phyloP scores from a whole-genome alignment of 2,888 invertebrate genomes.

The Andrena camellia region DNA sequence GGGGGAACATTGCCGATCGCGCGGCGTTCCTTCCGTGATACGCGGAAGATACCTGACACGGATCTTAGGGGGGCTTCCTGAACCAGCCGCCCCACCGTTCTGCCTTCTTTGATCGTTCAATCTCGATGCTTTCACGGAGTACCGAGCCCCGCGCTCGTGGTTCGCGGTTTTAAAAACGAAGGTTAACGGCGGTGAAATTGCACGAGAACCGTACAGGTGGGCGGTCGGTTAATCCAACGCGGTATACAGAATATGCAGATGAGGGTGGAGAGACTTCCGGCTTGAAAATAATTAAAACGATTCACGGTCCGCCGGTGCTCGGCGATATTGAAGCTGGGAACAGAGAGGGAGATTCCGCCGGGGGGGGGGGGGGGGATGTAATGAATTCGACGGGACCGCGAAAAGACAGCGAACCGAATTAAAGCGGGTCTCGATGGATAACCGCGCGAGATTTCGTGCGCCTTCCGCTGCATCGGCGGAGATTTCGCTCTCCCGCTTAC shows the following conservation, averaged over 20 bases:
- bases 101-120: too few species aligned
- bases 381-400: not conserved
- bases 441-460: constrained; percentile 30
- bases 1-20: too few species aligned
- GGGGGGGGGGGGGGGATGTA: too few species aligned
- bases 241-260: constrained; percentile 46
- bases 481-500: constrained; percentile 8
- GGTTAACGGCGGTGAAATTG: constrained; percentile 30
- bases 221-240: constrained; percentile 31
- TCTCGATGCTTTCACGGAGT: not conserved
- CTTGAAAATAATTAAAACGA: constrained; percentile 45
- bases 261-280: constrained; percentile 23
- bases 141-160: not conserved
- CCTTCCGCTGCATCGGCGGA: constrained; percentile 1
- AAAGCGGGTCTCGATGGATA: not conserved
- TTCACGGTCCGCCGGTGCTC: constrained; percentile 23
- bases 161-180: not conserved
- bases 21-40: not conserved
- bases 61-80: too few species aligned
- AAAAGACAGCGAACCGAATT: not conserved
- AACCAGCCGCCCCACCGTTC: too few species aligned
- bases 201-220: constrained; percentile 4
- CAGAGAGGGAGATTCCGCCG: not conserved
- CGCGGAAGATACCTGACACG: not conserved
- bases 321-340: constrained; percentile 26